These are phyloP conservation scores for Notoglanidium macrostoma DNA, from an alignment of 2,797 vertebrate genomes.

Conservation along the genomic window DNA sequence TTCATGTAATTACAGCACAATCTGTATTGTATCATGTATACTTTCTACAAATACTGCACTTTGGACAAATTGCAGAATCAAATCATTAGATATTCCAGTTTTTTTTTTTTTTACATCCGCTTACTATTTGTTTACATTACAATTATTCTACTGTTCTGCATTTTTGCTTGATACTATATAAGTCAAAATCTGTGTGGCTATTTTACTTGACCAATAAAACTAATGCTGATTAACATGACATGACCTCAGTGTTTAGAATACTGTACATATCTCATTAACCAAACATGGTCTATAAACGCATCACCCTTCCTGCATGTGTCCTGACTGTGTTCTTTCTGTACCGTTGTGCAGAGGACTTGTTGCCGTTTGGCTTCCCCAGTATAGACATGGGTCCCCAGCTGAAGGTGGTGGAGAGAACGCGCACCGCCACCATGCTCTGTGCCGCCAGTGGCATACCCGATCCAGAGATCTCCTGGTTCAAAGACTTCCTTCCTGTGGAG, in stretches of 20 bases:
- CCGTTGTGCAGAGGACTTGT: conserved; percentile 85
- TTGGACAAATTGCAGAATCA: background rate
- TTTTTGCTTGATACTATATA: background rate
- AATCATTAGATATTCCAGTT: background rate
- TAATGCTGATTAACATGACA: background rate
- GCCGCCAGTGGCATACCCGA: conserved; percentile 95
- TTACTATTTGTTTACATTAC: background rate
- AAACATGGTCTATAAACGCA: background rate
- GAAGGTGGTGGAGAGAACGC: conserved; percentile 94
- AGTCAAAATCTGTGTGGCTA: background rate
- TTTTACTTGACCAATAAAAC: background rate
- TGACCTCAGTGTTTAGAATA: background rate
- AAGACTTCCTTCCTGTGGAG: conserved; percentile 94
- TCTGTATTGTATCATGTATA: background rate
- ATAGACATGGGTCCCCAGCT: conserved; percentile 98
- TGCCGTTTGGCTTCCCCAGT: conserved; percentile 92
- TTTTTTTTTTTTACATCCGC: background rate
- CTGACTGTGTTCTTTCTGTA: background rate
- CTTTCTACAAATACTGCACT: background rate
- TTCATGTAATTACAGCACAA: background rate
- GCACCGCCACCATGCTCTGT: conserved; percentile 95
- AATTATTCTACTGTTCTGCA: background rate
- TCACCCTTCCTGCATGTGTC: background rate
- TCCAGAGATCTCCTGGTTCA: conserved; percentile 98
- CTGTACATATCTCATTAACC: background rate